Evolutionary conservation across 1,140 invertebrate genomes (phyloP).

Genomic region (Zaprionus nigranus): DNA sequence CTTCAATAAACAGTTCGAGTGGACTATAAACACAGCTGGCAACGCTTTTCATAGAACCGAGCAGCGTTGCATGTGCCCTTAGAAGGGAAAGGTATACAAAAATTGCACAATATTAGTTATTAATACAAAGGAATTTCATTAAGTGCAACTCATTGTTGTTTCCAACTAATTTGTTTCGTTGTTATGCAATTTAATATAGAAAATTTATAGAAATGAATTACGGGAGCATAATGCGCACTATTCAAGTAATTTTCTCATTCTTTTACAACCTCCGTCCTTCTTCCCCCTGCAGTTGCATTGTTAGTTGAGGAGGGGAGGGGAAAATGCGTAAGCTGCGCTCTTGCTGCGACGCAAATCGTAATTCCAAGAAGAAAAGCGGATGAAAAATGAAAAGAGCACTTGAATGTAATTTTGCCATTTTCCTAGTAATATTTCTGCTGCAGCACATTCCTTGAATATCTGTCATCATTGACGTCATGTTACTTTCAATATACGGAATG

Average conservation of each 20-base stretch:
- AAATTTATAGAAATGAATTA: background rate
- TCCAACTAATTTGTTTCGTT: background rate
- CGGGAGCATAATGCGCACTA: background rate
- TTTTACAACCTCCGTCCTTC: background rate
- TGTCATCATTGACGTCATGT: background rate
- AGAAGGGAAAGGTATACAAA: too few species aligned
- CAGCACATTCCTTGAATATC: background rate
- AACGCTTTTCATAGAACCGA: background rate
- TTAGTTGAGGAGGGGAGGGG: background rate
- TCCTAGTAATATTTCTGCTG: background rate
- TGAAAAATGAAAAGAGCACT: conserved; percentile 4
- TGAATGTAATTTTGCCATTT: conserved; percentile 1
- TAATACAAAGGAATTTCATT: background rate
- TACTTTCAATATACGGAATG: background rate
- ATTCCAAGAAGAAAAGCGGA: background rate
- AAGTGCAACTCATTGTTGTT: background rate
- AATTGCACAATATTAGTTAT: too few species aligned
- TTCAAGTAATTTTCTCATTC: too few species aligned
- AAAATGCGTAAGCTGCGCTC: background rate
- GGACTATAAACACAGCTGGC: background rate
- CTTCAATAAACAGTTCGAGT: background rate
- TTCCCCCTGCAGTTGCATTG: background rate
- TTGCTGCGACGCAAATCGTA: background rate
- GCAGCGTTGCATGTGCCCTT: too few species aligned
- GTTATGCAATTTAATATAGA: background rate